phyloP scores from a whole-genome alignment of 2,113 vertebrate species.

The Scolopax mira region DNA sequence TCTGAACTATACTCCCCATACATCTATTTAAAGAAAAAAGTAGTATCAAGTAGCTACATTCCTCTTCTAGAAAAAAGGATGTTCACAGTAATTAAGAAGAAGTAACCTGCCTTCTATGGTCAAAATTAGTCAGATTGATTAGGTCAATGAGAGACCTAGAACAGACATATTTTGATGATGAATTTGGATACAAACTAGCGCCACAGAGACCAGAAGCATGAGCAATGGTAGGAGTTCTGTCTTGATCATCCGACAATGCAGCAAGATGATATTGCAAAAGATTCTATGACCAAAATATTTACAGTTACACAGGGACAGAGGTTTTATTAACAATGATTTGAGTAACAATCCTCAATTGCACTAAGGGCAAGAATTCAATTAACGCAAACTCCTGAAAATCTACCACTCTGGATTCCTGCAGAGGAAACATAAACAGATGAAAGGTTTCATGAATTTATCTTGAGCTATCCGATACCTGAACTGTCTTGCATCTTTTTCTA shows the following conservation, averaged over 20 bases:
- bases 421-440: background rate
- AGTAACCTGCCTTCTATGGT: background rate
- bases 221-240: background rate
- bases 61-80: background rate
- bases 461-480: background rate
- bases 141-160: background rate
- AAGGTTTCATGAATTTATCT: background rate
- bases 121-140: background rate
- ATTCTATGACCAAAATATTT: background rate
- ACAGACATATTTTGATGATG: background rate
- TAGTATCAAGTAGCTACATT: background rate
- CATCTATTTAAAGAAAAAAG: background rate
- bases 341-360: background rate
- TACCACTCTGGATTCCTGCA: background rate
- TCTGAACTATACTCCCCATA: background rate
- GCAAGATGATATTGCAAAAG: background rate
- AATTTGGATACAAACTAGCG: background rate
- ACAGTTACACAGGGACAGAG: background rate
- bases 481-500: background rate
- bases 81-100: background rate
- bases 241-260: background rate
- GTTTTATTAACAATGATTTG: background rate
- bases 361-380: background rate
- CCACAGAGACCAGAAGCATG: background rate
- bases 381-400: background rate